phyloP scores from a whole-genome alignment of 92 coral and sea anemone genomes.

The Pocillopora grandis region DNA sequence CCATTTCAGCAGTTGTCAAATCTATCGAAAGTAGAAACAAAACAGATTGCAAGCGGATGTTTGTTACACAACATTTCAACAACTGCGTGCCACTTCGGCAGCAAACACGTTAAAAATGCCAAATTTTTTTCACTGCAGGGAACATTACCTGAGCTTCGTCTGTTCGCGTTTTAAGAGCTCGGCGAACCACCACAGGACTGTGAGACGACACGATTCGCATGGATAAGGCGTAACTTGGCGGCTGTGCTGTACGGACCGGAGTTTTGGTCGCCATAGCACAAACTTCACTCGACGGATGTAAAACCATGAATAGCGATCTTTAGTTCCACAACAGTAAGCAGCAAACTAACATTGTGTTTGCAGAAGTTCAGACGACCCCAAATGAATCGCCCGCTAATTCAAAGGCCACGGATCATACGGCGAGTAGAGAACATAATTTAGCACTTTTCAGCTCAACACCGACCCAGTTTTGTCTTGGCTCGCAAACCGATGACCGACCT shows the following conservation, averaged over 20 bases:
- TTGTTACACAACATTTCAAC: conserved; percentile 31
- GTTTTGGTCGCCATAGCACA: conserved; percentile 33
- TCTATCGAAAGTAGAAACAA: background rate
- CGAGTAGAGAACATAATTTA: conserved; percentile 9
- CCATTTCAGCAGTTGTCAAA: background rate
- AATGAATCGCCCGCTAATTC: background rate
- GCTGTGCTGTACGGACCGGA: conserved; percentile 21
- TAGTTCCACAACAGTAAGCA: background rate
- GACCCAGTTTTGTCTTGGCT: background rate
- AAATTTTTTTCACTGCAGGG: background rate
- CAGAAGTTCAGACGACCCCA: background rate
- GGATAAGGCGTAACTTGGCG: conserved; percentile 29
- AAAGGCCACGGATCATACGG: background rate
- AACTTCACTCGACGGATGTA: conserved; percentile 4
- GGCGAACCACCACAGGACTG: conserved; percentile 41
- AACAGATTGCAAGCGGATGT: background rate
- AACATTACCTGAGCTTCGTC: conserved; percentile 32
- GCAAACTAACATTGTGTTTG: background rate
- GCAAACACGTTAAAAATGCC: conserved; percentile 22
- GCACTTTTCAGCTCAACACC: conserved; percentile 4
- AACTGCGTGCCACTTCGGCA: conserved; percentile 6
- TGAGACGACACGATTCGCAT: conserved; percentile 26
- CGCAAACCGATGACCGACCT: conserved; percentile 12
- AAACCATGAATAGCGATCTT: conserved; percentile 26
- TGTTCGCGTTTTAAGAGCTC: conserved; percentile 42